Percentiles rank a stretch among this genome's conserved stretches.
Conservation (phyloP, 2,888 invertebrate genomes). For the Trisateles emortualis region DNA sequence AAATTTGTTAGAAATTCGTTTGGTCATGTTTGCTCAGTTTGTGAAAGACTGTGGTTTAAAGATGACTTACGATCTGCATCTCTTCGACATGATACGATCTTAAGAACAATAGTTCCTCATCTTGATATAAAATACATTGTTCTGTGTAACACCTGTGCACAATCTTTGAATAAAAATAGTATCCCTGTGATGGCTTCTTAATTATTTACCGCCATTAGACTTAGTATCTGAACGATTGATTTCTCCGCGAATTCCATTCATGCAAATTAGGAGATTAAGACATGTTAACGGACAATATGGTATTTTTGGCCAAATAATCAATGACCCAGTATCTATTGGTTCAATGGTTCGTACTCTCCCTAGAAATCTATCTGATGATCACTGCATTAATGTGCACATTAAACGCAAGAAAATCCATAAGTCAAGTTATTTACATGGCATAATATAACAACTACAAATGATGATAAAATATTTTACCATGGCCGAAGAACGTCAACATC, state of each 20-base stretch:
- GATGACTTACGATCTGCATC: neutral
- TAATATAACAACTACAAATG: slow-evolving; percentile 22
- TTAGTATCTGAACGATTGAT: slow-evolving; percentile 41
- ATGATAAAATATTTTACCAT: slow-evolving; percentile 6
- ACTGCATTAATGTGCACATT: slow-evolving; percentile 39
- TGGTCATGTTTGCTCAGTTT: neutral
- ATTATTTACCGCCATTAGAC: slow-evolving; percentile 41
- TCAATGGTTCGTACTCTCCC: slow-evolving; percentile 48
- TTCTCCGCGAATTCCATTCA: slow-evolving; percentile 48
- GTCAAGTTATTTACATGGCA: slow-evolving; percentile 36
- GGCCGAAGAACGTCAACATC: neutral
- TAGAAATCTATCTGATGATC: slow-evolving; percentile 39
- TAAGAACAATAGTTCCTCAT: neutral
- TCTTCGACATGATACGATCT: neutral
- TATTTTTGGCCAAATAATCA: slow-evolving; percentile 49
- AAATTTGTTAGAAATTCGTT: neutral
- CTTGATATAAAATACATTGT: neutral
- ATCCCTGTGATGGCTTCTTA: too few species aligned
- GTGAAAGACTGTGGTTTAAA: slow-evolving; percentile 1
- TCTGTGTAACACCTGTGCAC: too few species aligned
- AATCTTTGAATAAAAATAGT: too few species aligned
- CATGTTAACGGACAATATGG: slow-evolving; percentile 42
- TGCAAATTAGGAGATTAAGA: slow-evolving; percentile 52
- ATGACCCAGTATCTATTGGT: slow-evolving; percentile 47
- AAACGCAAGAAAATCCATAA: slow-evolving; percentile 33